Evolutionary conservation across 2,113 vertebrate species (phyloP), one percentile per base, ranked within the genome.

Genomic region (Micronycteris hirsuta): DNA sequence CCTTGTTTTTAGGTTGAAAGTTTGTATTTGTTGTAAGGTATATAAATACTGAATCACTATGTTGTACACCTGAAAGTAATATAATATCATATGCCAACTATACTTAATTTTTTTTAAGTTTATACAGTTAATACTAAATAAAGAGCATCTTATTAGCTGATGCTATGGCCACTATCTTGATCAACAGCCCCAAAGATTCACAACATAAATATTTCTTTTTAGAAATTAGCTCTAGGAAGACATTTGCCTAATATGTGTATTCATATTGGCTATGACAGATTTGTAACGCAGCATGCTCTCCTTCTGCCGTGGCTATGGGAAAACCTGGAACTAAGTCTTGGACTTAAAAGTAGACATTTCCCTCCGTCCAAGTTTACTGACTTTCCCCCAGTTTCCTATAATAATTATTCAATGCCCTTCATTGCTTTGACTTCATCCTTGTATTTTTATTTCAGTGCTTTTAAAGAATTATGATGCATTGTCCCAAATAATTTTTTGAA

Each of bases 401-500:
- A 67, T 83, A 86, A 86, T 93, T 74, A 63, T 43, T 58, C 54
- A 85, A 63, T 81, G 41, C 3, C 52, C 36, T 73, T 84, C 31
- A 84, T 22, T 84, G 7, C 33, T 83, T 93, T 31, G n/a, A 67
- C 52, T 49, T 86, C 81, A 73, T 87, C 5, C 47, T 93, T 94
- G 33, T 61, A 54, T 80, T 95, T 94, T 94, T 97, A 80, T 77
- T 97, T 95, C 68, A 74, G 56, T 74, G 24, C 4, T 95, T 93
- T 93, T 87, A 92, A 78, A 94, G 70, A 95, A 92, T 93, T 86
- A 77, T 31, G 43, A n/a, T 71, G 77, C 36, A 68, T 61, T 85
- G 14, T 90, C 68, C 93, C 84, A 94, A 96, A 87, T 68, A 33
- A 49, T 86, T 61, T 90, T 95, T 96, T 96, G 41, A 86, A 93